These are phyloP conservation scores for Endotricha flammealis DNA, from an alignment of 2,888 invertebrate genomes.

Conservation along the genomic window DNA sequence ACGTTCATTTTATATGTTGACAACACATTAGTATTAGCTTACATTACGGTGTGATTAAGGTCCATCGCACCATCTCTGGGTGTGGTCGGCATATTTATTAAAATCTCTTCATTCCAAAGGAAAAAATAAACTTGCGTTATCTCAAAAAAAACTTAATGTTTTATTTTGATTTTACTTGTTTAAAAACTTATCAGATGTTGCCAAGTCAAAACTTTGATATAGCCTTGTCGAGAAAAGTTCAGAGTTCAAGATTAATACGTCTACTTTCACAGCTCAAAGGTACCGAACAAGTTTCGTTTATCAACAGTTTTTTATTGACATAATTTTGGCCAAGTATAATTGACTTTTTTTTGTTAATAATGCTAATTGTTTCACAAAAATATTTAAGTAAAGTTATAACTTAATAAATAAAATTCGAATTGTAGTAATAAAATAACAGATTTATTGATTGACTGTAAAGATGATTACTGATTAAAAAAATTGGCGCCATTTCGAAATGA, in stretches of 20 bases:
- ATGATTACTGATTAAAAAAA: too few relatives aligned
- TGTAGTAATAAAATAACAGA: too few relatives aligned
- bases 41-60: conserved; percentile 35
- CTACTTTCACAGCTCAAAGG: conserved; percentile 4
- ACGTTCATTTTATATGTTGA: too few relatives aligned
- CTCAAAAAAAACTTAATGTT: conserved; percentile 22
- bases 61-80: conserved; percentile 31
- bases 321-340: neutral
- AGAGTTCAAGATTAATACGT: conserved; percentile 12
- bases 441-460: too few relatives aligned
- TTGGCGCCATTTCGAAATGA: too few relatives aligned
- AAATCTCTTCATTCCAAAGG: conserved; percentile 59
- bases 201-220: conserved; percentile 7
- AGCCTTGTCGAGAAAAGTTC: conserved; percentile 14
- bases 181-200: conserved; percentile 7
- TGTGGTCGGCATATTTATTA: conserved; percentile 62
- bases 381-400: too few relatives aligned
- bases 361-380: neutral
- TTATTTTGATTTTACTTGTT: conserved; percentile 23
- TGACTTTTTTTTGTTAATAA: too few relatives aligned
- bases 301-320: neutral
- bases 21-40: too few relatives aligned
- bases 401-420: too few relatives aligned
- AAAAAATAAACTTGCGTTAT: conserved; percentile 41
- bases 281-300: conserved; percentile 1